phyloP scores from a whole-genome alignment of 2,797 vertebrate species.

The Alectoris magna region DNA sequence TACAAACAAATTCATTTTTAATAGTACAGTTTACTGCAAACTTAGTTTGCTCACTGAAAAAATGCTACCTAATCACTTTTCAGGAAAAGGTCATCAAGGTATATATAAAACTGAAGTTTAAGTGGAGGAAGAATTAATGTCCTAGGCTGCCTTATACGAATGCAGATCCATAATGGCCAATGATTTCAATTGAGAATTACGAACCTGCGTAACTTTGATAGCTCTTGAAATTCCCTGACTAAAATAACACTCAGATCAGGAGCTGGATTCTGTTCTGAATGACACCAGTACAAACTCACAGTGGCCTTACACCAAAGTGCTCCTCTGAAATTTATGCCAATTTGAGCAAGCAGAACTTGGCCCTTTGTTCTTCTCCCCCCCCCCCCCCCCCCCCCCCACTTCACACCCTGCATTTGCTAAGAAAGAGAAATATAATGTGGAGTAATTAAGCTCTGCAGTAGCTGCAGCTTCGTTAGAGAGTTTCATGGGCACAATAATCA shows the following conservation, averaged over 20 bases:
- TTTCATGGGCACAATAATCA: conserved; percentile 28
- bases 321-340: not conserved
- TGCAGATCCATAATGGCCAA: not conserved
- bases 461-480: conserved; percentile 29
- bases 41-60: conserved; percentile 71
- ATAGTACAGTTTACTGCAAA: conserved; percentile 79
- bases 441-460: not conserved
- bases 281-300: not conserved
- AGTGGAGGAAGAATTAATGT: not conserved
- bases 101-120: conserved; percentile 25
- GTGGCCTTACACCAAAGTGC: not conserved
- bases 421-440: conserved; percentile 11
- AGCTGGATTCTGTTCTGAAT: not conserved
- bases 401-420: not conserved
- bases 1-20: conserved; percentile 64
- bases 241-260: not conserved
- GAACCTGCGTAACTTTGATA: not conserved
- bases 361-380: not conserved
- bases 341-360: not conserved
- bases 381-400: too few species aligned
- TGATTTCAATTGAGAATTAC: conserved; percentile 13
- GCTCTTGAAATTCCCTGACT: conserved; percentile 21
- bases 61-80: conserved; percentile 38
- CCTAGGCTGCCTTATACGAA: not conserved
- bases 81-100: conserved; percentile 16